Conservation (phyloP, 35 echinoderm and acorn worm species). For the Ophioderma brevispina region DNA sequence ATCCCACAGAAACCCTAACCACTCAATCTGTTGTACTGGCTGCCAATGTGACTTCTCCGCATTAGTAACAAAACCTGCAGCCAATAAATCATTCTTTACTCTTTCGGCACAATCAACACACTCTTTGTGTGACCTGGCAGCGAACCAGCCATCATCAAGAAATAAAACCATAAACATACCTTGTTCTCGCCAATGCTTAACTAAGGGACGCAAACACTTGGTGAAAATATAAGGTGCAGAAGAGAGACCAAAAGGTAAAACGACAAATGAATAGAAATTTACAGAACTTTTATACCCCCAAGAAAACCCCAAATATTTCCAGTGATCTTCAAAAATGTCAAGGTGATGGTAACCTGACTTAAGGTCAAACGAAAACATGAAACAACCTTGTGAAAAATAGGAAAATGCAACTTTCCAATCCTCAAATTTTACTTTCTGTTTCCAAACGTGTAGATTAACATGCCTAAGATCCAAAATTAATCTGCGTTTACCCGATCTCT, state of each 20-base stretch:
- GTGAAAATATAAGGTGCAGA: constrained; percentile 14
- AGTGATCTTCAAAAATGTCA: constrained; percentile 33
- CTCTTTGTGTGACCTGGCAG: background rate
- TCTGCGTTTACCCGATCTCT: constrained; percentile 21
- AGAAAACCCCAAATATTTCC: constrained; percentile 25
- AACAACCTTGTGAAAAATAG: background rate
- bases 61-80: background rate
- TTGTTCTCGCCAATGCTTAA: background rate
- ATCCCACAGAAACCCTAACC: constrained; percentile 25
- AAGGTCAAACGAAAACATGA: constrained; percentile 50
- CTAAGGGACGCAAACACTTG: background rate
- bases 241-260: constrained; percentile 53
- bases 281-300: background rate
- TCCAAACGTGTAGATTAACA: constrained; percentile 38
- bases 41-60: constrained; percentile 1
- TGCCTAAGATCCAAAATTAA: constrained; percentile 29
- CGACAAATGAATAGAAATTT: constrained; percentile 13
- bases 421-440: constrained; percentile 28
- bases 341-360: constrained; percentile 53
- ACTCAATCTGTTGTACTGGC: background rate
- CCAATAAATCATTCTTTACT: background rate
- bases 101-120: background rate
- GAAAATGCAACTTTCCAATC: background rate
- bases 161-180: background rate
- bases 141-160: background rate